A percentile compares a stretch with the other conserved stretches of the same genome.
Evolutionary conservation across 2,888 invertebrate genomes (phyloP).

Genomic region (Drosophila anomelani): DNA sequence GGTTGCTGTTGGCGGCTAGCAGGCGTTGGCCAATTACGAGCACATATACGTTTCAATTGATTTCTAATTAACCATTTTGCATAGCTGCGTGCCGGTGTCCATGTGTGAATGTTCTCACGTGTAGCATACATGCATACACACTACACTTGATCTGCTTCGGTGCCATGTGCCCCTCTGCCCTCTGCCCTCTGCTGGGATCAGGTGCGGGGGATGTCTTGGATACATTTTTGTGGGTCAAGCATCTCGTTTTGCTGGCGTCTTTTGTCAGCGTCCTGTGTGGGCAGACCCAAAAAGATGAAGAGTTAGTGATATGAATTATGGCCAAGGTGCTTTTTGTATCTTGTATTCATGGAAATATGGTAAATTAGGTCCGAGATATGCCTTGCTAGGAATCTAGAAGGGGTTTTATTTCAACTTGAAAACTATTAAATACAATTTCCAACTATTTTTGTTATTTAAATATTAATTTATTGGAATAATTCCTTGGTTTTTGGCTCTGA

Average conservation of each 20-base stretch:
- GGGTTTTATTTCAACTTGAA: background rate
- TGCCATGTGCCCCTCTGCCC: conserved; percentile 23
- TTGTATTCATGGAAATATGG: background rate
- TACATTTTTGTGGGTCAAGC: conserved; percentile 67
- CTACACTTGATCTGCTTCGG: conserved; percentile 68
- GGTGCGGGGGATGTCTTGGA: conserved; percentile 11
- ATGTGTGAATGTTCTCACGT: conserved; percentile 32
- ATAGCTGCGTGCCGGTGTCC: conserved; percentile 25
- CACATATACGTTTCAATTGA: conserved; percentile 68
- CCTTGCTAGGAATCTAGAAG: too few relatives aligned
- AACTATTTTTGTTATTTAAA: background rate
- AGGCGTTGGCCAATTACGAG: conserved; percentile 45
- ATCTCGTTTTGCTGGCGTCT: conserved; percentile 44
- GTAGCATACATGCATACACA: conserved; percentile 24
- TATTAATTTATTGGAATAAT: background rate
- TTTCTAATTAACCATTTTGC: conserved; percentile 69
- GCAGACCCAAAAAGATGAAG: conserved; percentile 20
- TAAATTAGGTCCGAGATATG: too few relatives aligned
- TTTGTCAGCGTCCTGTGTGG: conserved; percentile 28
- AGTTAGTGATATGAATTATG: conserved; percentile 7
- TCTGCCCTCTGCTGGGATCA: background rate
- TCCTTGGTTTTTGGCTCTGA: background rate
- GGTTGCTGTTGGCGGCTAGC: conserved; percentile 27
- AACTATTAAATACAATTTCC: background rate
- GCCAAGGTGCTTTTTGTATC: background rate